A percentile compares a stretch with the other conserved stretches of the same genome.
Evolutionary conservation across 2,113 vertebrate species (phyloP).

Genomic region (Albula goreensis): DNA sequence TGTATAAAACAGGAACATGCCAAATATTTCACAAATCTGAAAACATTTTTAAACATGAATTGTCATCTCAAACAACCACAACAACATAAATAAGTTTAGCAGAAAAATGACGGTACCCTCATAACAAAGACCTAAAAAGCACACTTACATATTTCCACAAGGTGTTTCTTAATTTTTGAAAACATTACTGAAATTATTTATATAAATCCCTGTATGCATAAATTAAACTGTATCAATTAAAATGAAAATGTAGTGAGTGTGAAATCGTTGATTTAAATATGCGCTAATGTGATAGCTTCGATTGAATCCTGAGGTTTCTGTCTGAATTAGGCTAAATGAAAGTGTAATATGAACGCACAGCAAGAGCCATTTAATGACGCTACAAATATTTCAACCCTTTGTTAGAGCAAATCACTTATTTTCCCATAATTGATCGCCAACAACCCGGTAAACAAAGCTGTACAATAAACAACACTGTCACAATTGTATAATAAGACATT

Average conservation of each 20-base stretch:
- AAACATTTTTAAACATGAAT: neutral
- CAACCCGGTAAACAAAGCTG: constrained; percentile 44
- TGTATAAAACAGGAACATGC: neutral
- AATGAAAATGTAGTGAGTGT: constrained; percentile 23
- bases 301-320: constrained; percentile 31
- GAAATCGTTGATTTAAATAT: constrained; percentile 41
- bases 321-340: constrained; percentile 35
- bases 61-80: neutral
- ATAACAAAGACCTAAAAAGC: neutral
- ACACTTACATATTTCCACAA: neutral
- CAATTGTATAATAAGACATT: constrained; percentile 37
- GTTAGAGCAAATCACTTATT: constrained; percentile 31
- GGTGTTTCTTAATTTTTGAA: neutral
- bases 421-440: constrained; percentile 43
- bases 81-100: neutral
- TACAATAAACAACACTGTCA: constrained; percentile 43
- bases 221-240: constrained; percentile 27
- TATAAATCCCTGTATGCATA: constrained; percentile 21
- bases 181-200: neutral
- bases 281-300: constrained; percentile 25
- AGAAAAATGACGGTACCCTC: neutral
- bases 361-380: constrained; percentile 41
- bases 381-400: constrained; percentile 39
- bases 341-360: constrained; percentile 47
- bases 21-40: neutral